Evolutionary conservation across 2,797 vertebrate species (phyloP), one percentile per base, ranked within the genome.

Genomic region (Spondyliosoma cantharus): DNA sequence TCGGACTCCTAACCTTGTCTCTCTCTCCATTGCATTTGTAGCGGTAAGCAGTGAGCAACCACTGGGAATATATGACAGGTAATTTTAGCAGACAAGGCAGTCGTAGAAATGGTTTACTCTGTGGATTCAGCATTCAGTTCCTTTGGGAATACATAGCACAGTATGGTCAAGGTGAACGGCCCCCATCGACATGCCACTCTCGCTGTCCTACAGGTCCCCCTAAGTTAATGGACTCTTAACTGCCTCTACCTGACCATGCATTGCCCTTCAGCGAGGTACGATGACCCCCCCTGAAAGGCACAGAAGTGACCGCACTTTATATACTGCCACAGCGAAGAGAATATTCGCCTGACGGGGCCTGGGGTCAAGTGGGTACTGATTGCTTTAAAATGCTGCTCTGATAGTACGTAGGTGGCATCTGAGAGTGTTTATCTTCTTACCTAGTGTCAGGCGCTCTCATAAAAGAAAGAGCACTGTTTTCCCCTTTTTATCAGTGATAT

Each of bases 161-260:
- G 54, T 17, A 20, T 0, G 5, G 70, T 86, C 83, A 91, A 91
- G 87, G 89, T 92, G 88, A 92, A 67, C 78, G 22, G 57, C 25
- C 59, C 69, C 82, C 56, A 45, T 59, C 1, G 1, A 63, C 70
- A 76, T 15, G 60, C 56, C 69, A 62, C 74, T 74, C 62, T 1
- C 48, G 20, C 78, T 49, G 56, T 60, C 79, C 70, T 66, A 32
- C 48, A 46, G 56, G 50, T 80, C 60, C 74, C 72, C 25, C 25
- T 7, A 15, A 72, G 81, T 82, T 87, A 86, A 87, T 87, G 86
- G 86, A 79, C 62, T 86, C 73, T 50, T 37, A 69, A 7, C 72
- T 73, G 77, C 64, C 42, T 57, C 49, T 58, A 59, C 68, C 81
- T 77, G 71, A 76, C 79, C 73, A 13, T 61, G 68, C 52, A 78